Conservation (phyloP, 1,140 invertebrate genomes). For the Drosophila oshimai region DNA sequence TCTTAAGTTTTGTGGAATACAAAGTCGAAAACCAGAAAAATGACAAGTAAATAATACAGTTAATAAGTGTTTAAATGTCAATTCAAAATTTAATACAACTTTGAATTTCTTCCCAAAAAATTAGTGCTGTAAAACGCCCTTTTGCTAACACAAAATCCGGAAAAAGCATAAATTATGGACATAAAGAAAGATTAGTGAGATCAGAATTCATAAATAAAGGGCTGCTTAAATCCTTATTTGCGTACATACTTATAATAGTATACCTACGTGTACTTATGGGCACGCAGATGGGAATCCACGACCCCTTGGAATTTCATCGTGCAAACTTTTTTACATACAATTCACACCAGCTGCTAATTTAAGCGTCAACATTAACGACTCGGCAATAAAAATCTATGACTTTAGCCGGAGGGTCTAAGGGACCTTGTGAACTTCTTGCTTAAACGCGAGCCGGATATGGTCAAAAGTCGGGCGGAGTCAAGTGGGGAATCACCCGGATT, state of each 20-base stretch:
- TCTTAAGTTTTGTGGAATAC: slow-evolving; percentile 45
- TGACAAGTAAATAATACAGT: too few relatives aligned
- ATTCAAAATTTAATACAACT: too few relatives aligned
- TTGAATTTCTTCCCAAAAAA: too few relatives aligned
- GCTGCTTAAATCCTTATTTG: slow-evolving; percentile 5
- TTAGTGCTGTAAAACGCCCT: too few relatives aligned
- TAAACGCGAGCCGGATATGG: slow-evolving; percentile 31
- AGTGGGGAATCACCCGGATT: slow-evolving; percentile 32
- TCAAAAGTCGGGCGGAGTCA: slow-evolving; percentile 22
- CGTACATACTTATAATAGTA: too few relatives aligned
- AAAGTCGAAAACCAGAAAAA: slow-evolving; percentile 35
- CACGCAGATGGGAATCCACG: too few relatives aligned
- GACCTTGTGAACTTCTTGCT: slow-evolving; percentile 31
- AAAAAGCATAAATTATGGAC: slow-evolving; percentile 65
- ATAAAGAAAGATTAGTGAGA: slow-evolving; percentile 71
- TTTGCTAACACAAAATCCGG: slow-evolving; percentile 31
- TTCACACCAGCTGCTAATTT: slow-evolving; percentile 79
- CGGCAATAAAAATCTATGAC: too few relatives aligned
- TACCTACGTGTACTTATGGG: too few relatives aligned
- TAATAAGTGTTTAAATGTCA: slow-evolving; percentile 78
- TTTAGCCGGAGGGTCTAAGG: too few relatives aligned
- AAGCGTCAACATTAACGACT: too few relatives aligned
- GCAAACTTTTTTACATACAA: slow-evolving; percentile 74
- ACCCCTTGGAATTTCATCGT: slow-evolving; percentile 63
- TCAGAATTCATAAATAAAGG: too few relatives aligned